Evolutionary conservation across 2,888 invertebrate species (phyloP), one percentile per base, ranked within the genome.

Genomic region (Archips crataeganus): DNA sequence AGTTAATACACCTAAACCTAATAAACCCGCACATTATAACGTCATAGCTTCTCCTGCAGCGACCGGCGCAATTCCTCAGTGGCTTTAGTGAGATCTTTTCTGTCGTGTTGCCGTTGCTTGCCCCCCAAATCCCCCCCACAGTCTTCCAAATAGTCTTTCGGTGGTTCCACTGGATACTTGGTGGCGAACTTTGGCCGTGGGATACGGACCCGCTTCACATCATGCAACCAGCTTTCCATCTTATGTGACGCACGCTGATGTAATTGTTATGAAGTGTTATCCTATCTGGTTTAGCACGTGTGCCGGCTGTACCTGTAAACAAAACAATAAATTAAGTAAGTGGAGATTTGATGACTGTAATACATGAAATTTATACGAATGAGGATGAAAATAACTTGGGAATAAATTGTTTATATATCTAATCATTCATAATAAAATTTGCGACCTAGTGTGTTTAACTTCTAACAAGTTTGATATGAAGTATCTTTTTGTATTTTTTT

Each of bases 161-260:
- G 97, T 15, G 97, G 97, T 83, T 97, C 97, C 74, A 94, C 96
- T 72, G 96, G 97, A 81, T 95, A 96, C 83, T 94, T 95, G 80
- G 95, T 95, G 66, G 96, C 96, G 85, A 98, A 97, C 94, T 98
- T 98, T 5, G 98, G 98, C 78, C 98, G 95, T 39, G 98, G 98
- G 82, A 98, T 98, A 81, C 97, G 95, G 77, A 98, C 96, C 79
- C 97, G 96, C 89, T 98, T 97, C 64, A 98, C 97, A 88, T 98
- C 97, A 78, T 96, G 96, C 83, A 98, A 90, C 97, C 98, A 98
- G 80, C 97, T 96, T 87, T 98, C 98, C 98, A 98, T 98, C 80
- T 78, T 87, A 51, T 73, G 63, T 63, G 73, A 32, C 54, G 51
- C 71, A 47, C 67, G 39, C 66, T 69, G 68, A 69, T 64, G 73